Percentiles rank a stretch among this genome's conserved stretches.
Evolutionary conservation across 2,888 invertebrate species (phyloP).

Genomic region (Latheticus oryzae): DNA sequence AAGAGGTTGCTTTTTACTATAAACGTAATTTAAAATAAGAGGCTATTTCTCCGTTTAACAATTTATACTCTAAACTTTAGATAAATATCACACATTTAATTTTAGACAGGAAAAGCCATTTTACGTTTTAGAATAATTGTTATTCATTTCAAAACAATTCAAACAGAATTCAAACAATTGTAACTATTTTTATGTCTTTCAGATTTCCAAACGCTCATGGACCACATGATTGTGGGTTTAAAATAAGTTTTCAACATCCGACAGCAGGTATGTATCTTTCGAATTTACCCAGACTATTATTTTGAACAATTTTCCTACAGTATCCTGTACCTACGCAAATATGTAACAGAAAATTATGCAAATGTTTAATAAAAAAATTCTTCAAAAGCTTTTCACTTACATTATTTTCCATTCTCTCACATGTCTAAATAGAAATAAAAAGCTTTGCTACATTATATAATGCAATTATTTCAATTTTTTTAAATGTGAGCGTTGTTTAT

Average conservation of each 20-base stretch:
- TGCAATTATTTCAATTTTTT: too few species aligned
- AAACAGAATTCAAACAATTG: conserved; percentile 6
- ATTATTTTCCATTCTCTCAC: too few species aligned
- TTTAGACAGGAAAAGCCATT: conserved; percentile 16
- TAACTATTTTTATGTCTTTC: conserved; percentile 24
- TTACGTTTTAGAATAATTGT: conserved; percentile 5
- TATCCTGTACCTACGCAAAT: too few species aligned
- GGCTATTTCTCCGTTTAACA: conserved; percentile 7
- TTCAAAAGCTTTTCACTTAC: too few species aligned
- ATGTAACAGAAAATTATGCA: background rate
- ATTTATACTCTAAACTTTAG: conserved; percentile 5
- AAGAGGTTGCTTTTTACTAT: conserved; percentile 5
- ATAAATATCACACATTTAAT: conserved; percentile 16
- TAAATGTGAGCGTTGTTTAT: too few species aligned
- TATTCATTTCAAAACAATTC: conserved; percentile 1
- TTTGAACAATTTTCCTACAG: conserved; percentile 5
- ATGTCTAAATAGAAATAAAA: too few species aligned
- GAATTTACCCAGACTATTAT: background rate
- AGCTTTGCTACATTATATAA: too few species aligned
- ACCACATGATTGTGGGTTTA: conserved; percentile 15
- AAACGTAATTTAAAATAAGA: conserved; percentile 11
- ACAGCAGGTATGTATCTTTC: conserved; percentile 9
- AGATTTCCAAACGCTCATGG: conserved; percentile 27
- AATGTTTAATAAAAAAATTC: conserved; percentile 1
- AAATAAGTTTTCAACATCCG: conserved; percentile 7